Percentiles rank a stretch among this genome's conserved stretches.
Conservation (phyloP, 2,113 vertebrate species). For the Ptyas mucosa region DNA sequence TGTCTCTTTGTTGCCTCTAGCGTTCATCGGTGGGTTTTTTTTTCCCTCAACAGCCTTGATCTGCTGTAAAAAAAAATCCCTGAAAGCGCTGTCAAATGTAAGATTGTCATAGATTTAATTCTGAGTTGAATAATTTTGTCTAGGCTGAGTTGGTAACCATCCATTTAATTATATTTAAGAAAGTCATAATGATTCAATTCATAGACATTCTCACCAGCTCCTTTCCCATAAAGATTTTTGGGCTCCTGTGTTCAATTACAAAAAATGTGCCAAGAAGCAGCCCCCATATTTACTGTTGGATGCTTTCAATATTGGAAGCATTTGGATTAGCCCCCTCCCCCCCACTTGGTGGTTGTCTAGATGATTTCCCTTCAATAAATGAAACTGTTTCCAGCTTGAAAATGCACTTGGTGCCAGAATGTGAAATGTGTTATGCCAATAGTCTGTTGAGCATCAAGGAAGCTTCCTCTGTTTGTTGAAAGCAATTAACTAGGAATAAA, state of each 20-base stretch:
- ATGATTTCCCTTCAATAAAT: not conserved
- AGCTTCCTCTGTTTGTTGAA: not conserved
- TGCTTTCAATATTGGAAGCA: not conserved
- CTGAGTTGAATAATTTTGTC: not conserved
- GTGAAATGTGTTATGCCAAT: constrained; percentile 30
- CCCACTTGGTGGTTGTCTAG: not conserved
- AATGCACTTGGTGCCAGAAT: constrained; percentile 8
- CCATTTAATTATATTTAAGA: not conserved
- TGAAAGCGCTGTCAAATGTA: not conserved
- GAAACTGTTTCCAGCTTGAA: not conserved
- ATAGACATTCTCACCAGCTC: not conserved
- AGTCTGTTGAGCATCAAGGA: not conserved
- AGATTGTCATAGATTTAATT: not conserved
- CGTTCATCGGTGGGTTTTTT: not conserved
- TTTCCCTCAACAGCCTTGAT: not conserved
- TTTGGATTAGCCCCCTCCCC: not conserved
- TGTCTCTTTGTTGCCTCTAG: not conserved
- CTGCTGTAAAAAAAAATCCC: not conserved
- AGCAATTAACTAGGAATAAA: fast-evolving
- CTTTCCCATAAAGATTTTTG: not conserved
- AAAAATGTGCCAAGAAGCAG: not conserved
- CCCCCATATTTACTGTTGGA: not conserved
- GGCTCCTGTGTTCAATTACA: not conserved
- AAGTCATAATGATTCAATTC: not conserved
- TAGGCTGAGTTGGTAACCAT: not conserved